Evolutionary conservation across 2,113 vertebrate species (phyloP), one percentile per base, ranked within the genome.

Genomic region (Sander vitreus): DNA sequence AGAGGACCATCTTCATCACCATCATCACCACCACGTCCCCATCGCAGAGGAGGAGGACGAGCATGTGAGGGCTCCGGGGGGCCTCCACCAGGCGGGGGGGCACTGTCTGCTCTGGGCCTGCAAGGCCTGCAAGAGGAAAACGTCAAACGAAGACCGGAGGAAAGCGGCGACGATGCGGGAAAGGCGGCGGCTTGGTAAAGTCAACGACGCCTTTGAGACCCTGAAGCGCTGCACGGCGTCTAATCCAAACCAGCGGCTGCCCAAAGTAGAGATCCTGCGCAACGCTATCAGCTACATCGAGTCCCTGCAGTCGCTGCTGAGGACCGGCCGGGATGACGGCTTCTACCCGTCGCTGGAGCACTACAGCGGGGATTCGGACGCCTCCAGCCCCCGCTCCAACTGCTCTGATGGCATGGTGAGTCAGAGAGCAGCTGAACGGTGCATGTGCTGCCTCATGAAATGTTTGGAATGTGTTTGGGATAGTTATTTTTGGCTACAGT

Each of bases 241-340:
- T 85, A 98, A 97, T 75, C 98, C 98, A 13, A 99, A 98, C 94
- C 98, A 99, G 94, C 93, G 98, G 63, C 95, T 99, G 76, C 97
- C 98, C 80, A 99, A 99, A 76, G 98, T 99, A 90, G 98, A 99
- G 93, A 99, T 99, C 91, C 96, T 99, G 48, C 95, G 98, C 79
- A 99, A 99, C 3, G 98, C 98, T 63, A 99, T 99, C 93, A 97
- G 97, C 83, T 99, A 99, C 91, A 99, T 99, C 1, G 97, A 99
- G 93, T 97, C 98, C 33, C 95, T 99, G 81, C 98, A 99, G 93
- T 93, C 96, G 0, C 95, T 99, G 87, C 96, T 99, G 73, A 94
- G 97, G 9, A 93, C 96, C 0, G 95, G 96, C 47, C 96, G 97
- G 83, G 97, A 97, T 74, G 94, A 97, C 1, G 57, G 92, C 90